Base-by-base conservation (phyloP, 1,140 invertebrate genomes). In the Caenorhabditis remanei region DNA sequence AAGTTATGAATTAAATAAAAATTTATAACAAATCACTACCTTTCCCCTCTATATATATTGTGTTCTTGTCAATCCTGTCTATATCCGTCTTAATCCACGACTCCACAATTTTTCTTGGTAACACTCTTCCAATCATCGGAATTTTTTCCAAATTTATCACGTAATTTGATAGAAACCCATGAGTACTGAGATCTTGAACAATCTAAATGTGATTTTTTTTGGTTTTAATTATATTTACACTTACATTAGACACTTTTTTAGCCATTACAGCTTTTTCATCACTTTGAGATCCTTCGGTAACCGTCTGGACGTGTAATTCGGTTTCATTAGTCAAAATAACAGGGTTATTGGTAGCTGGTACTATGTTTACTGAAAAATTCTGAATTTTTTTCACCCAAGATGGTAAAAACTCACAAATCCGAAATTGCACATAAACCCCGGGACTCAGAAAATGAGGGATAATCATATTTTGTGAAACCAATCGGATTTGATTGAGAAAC, bases 401-500 rank as follows among this genome's bases (percentile, higher is more conserved):
- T 53, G n/a, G n/a, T 58, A 3, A 46, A n/a, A 19, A 90, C 89
- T 50, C 53, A 90, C 89, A 71, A 63, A 90, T 85, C 67, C 89
- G 46, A 67, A 90, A 87, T 19, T 86, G 75, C 8, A 82, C 85
- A 11, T 84, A 43, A n/a, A 90, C 85, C 19, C 87, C 84, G 24
- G 84, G 43, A 7, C 63, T 86, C 21, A 90, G 61, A 14, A 90
- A 63, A 50, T 89, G 84, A 1, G 32, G 61, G 85, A 90, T 79
- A 50, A 79, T 79, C 71, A 79, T 79, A 46, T 79, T 79, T 88
- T 79, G 71, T 84, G 40, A 61, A 8, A 90, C 84, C 24, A 90
- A 63, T 53, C 90, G 75, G 24, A 91, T 87, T 88, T 90, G 90
- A n/a, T 88, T 48, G 43, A 90, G 53, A 58, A 90, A 91, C 24